A percentile compares a stretch with the other conserved stretches of the same genome.
phyloP scores from a whole-genome alignment of 1,140 invertebrate species.

The Neodiprion lecontei region DNA sequence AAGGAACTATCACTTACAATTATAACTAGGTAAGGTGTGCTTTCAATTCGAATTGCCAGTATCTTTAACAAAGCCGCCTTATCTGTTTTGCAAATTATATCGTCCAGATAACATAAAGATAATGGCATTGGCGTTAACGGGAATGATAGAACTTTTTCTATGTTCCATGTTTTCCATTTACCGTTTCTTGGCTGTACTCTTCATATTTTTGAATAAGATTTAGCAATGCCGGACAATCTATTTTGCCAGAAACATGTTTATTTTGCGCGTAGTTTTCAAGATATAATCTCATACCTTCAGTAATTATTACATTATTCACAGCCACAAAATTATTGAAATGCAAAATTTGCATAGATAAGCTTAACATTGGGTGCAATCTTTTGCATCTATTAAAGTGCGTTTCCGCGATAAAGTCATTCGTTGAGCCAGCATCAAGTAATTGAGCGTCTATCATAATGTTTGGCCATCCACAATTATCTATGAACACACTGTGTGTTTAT shows the following conservation, averaged over 20 bases:
- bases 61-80: no score
- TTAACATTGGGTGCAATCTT: conserved; percentile 43
- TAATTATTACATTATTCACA: conserved; percentile 27
- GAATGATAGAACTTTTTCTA: conserved; percentile 27
- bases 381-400: conserved; percentile 51
- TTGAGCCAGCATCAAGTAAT: conserved; percentile 42
- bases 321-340: conserved; percentile 32
- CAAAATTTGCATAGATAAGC: conserved; percentile 38
- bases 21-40: no score
- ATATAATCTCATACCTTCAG: conserved; percentile 19
- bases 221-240: neutral
- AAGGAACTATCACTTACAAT: no score
- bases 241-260: no score
- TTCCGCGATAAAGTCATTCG: conserved; percentile 42
- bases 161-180: conserved; percentile 34
- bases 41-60: no score
- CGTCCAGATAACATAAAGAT: no score
- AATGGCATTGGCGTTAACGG: no score
- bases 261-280: neutral
- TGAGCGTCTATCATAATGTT: no score
- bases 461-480: no score
- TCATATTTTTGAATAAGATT: neutral
- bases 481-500: no score
- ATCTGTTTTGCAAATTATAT: no score
- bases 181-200: conserved; percentile 27